A percentile compares a stretch with the other conserved stretches of the same genome.
These are phyloP conservation scores for Drosophila crucigera DNA, from an alignment of 2,888 invertebrate species.

Conservation along the genomic window DNA sequence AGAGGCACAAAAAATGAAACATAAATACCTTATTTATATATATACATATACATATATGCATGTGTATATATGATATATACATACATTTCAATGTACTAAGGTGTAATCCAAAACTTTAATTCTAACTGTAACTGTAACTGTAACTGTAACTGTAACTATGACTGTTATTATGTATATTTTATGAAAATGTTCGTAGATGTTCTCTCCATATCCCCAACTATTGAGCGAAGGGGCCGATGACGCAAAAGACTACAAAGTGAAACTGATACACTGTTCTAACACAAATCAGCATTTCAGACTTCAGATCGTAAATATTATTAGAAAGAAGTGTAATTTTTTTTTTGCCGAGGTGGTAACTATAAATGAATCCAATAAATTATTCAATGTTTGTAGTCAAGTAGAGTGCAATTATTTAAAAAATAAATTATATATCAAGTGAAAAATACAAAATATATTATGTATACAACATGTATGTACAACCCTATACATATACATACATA, in stretches of 20 bases:
- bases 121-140: conserved; percentile 26
- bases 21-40: not conserved
- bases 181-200: conserved; percentile 38
- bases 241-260: conserved; percentile 58
- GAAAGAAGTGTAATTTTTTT: conserved; percentile 28
- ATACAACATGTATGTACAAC: conserved; percentile 11
- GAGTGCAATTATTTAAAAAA: conserved; percentile 33
- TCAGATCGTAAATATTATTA: conserved; percentile 33
- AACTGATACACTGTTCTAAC: conserved; percentile 34
- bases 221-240: conserved; percentile 49
- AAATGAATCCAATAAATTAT: conserved; percentile 17
- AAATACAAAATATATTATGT: conserved; percentile 14
- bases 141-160: conserved; percentile 35
- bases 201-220: conserved; percentile 40
- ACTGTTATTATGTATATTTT: conserved; percentile 27
- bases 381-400: conserved; percentile 40
- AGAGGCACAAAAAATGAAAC: conserved; percentile 32
- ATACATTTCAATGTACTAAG: conserved; percentile 1
- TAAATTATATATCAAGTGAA: conserved; percentile 16
- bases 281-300: conserved; percentile 40
- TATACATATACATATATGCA: conserved; percentile 8
- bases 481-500: conserved; percentile 2
- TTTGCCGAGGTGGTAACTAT: conserved; percentile 18
- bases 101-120: conserved; percentile 20
- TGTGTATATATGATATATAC: not conserved